Evolutionary conservation across 35 echinoderm and acorn worm genomes (phyloP).

Genomic region (Apostichopus parvimensis): DNA sequence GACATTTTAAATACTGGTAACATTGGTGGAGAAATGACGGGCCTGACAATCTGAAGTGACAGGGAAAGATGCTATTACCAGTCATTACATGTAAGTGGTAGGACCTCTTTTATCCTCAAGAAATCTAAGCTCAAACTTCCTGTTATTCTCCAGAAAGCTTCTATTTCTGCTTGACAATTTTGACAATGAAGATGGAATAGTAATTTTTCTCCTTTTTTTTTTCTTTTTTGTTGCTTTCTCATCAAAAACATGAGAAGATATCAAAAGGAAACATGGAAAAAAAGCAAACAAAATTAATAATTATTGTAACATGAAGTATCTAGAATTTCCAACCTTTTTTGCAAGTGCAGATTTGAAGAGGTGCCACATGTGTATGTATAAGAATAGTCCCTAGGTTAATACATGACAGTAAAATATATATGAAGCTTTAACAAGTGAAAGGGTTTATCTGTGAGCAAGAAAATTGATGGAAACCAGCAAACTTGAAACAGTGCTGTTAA

Average conservation of each 20-base stretch:
- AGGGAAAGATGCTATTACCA: not conserved
- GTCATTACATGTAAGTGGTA: not conserved
- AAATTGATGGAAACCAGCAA: no score
- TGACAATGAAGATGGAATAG: conserved; percentile 4
- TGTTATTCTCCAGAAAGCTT: not conserved
- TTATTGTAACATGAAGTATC: not conserved
- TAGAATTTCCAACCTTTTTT: not conserved
- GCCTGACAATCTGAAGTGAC: conserved; percentile 13
- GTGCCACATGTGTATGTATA: not conserved
- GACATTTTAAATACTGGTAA: conserved; percentile 32
- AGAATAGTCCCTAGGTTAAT: no score
- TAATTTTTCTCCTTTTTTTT: not conserved
- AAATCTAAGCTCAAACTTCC: conserved; percentile 37
- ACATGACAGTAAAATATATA: no score
- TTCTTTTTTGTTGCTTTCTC: not conserved
- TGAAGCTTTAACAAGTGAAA: no score
- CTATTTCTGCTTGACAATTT: not conserved
- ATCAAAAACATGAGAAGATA: not conserved
- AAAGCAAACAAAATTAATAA: not conserved
- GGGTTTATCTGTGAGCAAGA: no score
- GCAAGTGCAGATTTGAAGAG: not conserved
- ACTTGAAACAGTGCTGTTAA: no score
- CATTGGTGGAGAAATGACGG: conserved; percentile 13
- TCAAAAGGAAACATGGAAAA: not conserved
- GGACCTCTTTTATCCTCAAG: not conserved